Percentiles rank a stretch among this genome's conserved stretches.
Conservation (phyloP, 2,113 vertebrate genomes). For the Australoheros scitulus region DNA sequence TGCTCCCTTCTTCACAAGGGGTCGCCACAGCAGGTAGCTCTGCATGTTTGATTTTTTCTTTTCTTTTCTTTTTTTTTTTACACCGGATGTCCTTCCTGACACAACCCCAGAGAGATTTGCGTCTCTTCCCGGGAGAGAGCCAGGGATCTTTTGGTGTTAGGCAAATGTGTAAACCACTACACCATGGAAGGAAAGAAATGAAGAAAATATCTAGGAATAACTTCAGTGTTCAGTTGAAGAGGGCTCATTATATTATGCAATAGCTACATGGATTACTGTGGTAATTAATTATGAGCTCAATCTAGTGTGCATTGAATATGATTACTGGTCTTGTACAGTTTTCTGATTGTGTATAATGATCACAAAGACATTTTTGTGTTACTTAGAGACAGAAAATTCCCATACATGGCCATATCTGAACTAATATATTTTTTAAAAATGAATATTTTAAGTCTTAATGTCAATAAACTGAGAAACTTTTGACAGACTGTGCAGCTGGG, state of each 20-base stretch:
- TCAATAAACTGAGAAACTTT: no score
- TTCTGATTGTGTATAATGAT: not conserved
- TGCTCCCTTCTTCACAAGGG: not conserved
- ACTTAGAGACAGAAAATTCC: not conserved
- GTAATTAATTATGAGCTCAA: not conserved
- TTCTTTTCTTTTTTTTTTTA: not conserved
- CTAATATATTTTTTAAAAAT: not conserved
- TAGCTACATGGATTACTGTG: not conserved
- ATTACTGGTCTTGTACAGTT: not conserved
- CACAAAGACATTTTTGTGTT: not conserved
- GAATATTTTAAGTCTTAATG: not conserved
- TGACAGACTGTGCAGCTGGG: not conserved
- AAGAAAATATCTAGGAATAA: not conserved
- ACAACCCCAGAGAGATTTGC: not conserved
- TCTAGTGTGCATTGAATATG: not conserved
- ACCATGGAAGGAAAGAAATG: not conserved
- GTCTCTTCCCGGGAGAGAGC: not conserved
- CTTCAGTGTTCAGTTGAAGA: not conserved
- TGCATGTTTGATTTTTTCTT: not conserved
- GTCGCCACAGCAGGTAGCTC: not conserved
- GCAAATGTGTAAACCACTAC: not conserved
- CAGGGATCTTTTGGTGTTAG: not conserved
- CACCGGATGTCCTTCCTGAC: not conserved
- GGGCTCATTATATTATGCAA: not conserved
- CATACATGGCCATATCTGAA: not conserved